Evolutionary conservation across 2,888 invertebrate genomes (phyloP).

Genomic region (Brachyptera putata): DNA sequence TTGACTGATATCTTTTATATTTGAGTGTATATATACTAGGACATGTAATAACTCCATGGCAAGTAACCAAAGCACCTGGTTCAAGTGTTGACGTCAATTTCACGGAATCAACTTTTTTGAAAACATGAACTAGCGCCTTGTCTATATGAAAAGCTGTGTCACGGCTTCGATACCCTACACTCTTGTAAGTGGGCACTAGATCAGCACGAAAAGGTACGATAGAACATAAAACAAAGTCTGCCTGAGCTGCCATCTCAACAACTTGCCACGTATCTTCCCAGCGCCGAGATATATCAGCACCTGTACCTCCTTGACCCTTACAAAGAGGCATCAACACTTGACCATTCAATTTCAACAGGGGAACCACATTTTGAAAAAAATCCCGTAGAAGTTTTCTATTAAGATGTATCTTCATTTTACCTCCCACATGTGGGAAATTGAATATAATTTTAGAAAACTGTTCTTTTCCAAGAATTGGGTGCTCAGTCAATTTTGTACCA

Average conservation of each 20-base stretch:
- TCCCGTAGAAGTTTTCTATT: slow-evolving; percentile 50
- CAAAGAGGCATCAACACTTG: slow-evolving; percentile 49
- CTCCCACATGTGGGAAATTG: slow-evolving; percentile 59
- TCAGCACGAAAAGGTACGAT: slow-evolving; percentile 43
- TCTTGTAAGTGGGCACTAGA: slow-evolving; percentile 44
- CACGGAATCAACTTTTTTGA: slow-evolving; percentile 26
- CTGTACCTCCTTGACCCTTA: slow-evolving; percentile 54
- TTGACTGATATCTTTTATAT: slow-evolving; percentile 25
- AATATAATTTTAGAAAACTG: slow-evolving; percentile 52
- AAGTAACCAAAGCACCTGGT: slow-evolving; percentile 4
- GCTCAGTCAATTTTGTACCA: slow-evolving; percentile 46
- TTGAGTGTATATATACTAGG: slow-evolving; percentile 20
- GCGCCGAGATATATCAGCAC: slow-evolving; percentile 43
- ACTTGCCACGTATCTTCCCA: slow-evolving; percentile 55
- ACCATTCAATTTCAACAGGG: slow-evolving; percentile 43
- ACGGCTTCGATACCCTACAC: slow-evolving; percentile 48
- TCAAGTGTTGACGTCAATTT: neutral
- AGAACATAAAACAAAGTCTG: slow-evolving; percentile 45
- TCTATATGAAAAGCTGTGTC: slow-evolving; percentile 43
- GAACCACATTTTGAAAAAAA: slow-evolving; percentile 47
- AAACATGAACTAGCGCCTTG: slow-evolving; percentile 43
- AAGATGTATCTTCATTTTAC: slow-evolving; percentile 55
- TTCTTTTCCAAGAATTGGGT: slow-evolving; percentile 37
- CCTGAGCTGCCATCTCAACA: slow-evolving; percentile 52
- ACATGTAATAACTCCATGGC: slow-evolving; percentile 24